Evolutionary conservation across 2,888 invertebrate genomes (phyloP), one percentile per base, ranked within the genome.

Genomic region (Apeira syringaria): DNA sequence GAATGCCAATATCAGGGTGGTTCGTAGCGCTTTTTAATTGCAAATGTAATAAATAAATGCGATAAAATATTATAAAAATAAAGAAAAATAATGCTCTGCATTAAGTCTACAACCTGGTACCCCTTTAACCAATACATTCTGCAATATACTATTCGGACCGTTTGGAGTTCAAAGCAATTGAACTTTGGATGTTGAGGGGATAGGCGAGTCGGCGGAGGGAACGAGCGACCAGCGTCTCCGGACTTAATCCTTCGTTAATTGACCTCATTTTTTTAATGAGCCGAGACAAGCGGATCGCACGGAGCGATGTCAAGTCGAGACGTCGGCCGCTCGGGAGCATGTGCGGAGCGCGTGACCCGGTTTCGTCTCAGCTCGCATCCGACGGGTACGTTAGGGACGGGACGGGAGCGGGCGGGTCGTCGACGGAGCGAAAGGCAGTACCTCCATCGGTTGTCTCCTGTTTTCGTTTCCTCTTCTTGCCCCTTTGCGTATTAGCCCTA

Each of bases 381-480:
- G 22, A 13, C 15, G 6, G 20, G 35, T 32, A 38, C 46, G 24
- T 46, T 49, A 38, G 25, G 29, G 24, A 17, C 44, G 27, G 53
- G 58, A 52, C 15, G 34, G 47, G 44, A 31, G 46, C 38, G 41
- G 45, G 35, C 62, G 37, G 45, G 38, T 61, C 68, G 69, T 71
- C 80, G 82, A 75, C 75, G 77, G 81, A 74, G 78, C 75, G 91
- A 74, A 85, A 91, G 91, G 92, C 92, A 92, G 93, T 96, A 96
- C 97, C 97, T 96, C 96, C 97, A 94, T 96, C 97, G 94, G 94
- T 95, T 93, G 96, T 95, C 93, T 97, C 97, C 96, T 96, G 96
- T 94, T 97, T 97, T 94, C 97, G 95, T 94, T 99, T 99, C 96
- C 99, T 97, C 95, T 98, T 99, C 94, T 97, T 97, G 94, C 98